Conservation (phyloP, 2,797 vertebrate species). For the Pampus argenteus region DNA sequence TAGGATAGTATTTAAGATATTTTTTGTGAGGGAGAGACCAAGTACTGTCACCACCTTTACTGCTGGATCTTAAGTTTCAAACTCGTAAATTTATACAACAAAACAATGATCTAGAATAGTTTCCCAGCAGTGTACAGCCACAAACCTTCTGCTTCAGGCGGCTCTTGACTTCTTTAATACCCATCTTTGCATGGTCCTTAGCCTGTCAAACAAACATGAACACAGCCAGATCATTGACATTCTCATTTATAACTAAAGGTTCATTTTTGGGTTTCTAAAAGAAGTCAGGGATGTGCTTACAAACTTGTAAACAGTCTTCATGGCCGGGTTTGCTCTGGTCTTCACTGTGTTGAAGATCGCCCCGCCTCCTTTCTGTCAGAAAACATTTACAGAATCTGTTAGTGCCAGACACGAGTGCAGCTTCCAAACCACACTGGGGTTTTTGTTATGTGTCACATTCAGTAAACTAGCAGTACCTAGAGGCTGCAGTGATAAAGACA, state of each 20-base stretch:
- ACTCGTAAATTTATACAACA: background rate
- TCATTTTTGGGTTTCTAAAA: background rate
- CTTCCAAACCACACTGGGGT: too few relatives aligned
- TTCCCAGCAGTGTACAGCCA: background rate
- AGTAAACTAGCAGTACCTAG: background rate
- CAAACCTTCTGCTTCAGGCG: conserved; percentile 97
- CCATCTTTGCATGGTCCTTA: conserved; percentile 98
- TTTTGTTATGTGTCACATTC: background rate
- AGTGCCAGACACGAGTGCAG: background rate
- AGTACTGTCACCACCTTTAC: conserved; percentile 12
- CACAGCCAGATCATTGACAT: background rate
- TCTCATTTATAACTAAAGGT: background rate
- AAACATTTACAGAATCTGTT: conserved; percentile 28
- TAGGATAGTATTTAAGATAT: background rate
- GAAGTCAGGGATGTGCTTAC: conserved; percentile 84
- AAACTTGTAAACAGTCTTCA: conserved; percentile 99
- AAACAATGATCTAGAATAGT: background rate
- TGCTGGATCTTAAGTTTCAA: background rate
- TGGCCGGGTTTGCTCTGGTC: conserved; percentile 98
- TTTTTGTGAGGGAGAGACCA: conserved; percentile 19
- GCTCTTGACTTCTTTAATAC: conserved; percentile 98
- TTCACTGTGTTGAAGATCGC: conserved; percentile 97
- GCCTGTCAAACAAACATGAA: conserved; percentile 85
- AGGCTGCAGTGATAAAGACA: too few relatives aligned
- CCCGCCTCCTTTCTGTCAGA: conserved; percentile 94